Percentiles rank a stretch among this genome's conserved stretches.
Evolutionary conservation across 2,888 invertebrate species (phyloP).

Genomic region (Phyto melanocephala): DNA sequence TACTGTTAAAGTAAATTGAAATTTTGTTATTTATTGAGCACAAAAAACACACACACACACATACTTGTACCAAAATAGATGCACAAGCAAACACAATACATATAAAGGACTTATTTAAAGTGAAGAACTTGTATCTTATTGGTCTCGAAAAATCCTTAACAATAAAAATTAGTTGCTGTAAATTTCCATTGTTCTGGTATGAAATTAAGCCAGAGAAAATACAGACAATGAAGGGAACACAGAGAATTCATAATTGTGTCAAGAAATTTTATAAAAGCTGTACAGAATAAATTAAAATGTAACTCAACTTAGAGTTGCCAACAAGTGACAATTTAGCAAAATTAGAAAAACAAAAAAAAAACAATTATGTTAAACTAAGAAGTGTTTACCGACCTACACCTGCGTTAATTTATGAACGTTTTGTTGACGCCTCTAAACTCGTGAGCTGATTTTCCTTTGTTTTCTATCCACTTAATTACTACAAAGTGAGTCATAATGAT

Average conservation of each 20-base stretch:
- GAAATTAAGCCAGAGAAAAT: conserved; percentile 10
- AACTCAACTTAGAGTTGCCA: conserved; percentile 41
- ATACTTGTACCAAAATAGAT: not conserved
- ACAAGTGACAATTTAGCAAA: not conserved
- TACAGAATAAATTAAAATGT: conserved; percentile 46
- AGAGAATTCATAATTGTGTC: not conserved
- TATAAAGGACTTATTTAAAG: not conserved
- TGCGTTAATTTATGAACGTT: too few species aligned
- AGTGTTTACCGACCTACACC: too few species aligned
- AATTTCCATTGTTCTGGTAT: conserved; percentile 41
- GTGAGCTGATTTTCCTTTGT: too few species aligned
- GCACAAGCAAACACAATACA: not conserved
- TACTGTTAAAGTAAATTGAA: conserved; percentile 66
- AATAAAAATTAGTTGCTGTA: not conserved
- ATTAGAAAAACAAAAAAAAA: too few species aligned
- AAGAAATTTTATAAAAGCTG: conserved; percentile 40
- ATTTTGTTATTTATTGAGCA: conserved; percentile 65
- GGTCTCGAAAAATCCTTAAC: not conserved
- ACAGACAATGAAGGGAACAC: conserved; percentile 6
- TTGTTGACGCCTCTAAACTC: too few species aligned
- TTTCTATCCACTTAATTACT: too few species aligned
- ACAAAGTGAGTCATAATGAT: too few species aligned
- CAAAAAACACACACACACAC: conserved; percentile 17
- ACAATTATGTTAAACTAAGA: too few species aligned
- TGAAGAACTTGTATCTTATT: not conserved